Conservation (phyloP, 2,888 invertebrate genomes). For the Dynastes grantii region DNA sequence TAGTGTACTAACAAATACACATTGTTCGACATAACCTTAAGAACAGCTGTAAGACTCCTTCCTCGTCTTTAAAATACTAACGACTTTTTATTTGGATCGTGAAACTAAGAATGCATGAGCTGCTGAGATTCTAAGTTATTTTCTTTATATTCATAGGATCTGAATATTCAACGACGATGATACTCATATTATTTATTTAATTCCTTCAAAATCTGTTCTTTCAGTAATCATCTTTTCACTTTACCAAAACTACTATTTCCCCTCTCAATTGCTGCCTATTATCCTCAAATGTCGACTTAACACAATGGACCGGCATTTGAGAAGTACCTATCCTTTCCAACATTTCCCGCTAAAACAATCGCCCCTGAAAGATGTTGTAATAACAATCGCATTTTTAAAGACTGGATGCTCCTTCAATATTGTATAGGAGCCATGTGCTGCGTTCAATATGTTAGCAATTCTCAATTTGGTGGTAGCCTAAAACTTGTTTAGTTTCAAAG, state of each 20-base stretch:
- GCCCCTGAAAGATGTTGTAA: no score
- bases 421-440: constrained; percentile 71
- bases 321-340: constrained; percentile 66
- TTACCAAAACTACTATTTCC: constrained; percentile 56
- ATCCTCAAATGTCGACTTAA: constrained; percentile 54
- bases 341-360: constrained; percentile 69
- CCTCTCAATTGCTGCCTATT: constrained; percentile 56
- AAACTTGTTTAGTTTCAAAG: constrained; percentile 68
- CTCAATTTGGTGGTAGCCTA: constrained; percentile 70
- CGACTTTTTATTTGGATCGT: no score
- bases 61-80: no score
- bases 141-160: no score
- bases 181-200: background rate
- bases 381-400: no score
- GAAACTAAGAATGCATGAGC: no score
- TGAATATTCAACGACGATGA: no score
- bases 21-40: no score
- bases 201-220: constrained; percentile 10
- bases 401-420: no score
- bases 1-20: no score
- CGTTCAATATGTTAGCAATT: constrained; percentile 72
- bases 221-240: constrained; percentile 49
- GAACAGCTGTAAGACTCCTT: no score
- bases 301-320: constrained; percentile 67
- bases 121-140: no score